phyloP scores from a whole-genome alignment of 1,140 invertebrate species.

The Calliphora vicina region DNA sequence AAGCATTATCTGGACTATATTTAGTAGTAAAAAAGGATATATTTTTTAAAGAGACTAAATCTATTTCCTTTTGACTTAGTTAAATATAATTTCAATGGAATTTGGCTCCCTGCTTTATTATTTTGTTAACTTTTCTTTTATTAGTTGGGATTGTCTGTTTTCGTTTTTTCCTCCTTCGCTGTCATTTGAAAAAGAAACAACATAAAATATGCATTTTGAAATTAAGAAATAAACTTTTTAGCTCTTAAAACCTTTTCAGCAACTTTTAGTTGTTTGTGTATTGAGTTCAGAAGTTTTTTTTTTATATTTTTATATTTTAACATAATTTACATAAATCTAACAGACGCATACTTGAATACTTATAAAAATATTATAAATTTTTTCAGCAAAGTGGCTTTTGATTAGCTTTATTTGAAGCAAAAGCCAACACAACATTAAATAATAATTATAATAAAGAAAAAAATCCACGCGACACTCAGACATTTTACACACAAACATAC shows the following conservation, averaged over 20 bases:
- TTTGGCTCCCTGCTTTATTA: background rate
- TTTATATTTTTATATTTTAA: background rate
- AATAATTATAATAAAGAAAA: slow-evolving; percentile 15
- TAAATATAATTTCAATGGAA: background rate
- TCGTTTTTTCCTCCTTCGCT: background rate
- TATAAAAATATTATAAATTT: background rate
- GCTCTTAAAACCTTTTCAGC: background rate
- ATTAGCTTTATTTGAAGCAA: slow-evolving; percentile 23
- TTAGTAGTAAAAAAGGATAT: too few species aligned
- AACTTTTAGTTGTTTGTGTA: background rate
- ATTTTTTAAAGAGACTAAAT: too few species aligned
- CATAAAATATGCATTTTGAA: slow-evolving; percentile 5
- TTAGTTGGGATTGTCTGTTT: background rate
- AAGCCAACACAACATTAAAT: slow-evolving; percentile 8
- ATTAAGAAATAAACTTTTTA: slow-evolving; percentile 7
- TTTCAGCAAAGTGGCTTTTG: slow-evolving; percentile 7
- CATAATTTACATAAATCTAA: background rate
- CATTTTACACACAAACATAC: background rate
- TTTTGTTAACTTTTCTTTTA: background rate
- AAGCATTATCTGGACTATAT: too few species aligned
- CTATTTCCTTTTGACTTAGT: background rate
- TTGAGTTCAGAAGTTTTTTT: background rate
- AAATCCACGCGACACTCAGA: background rate
- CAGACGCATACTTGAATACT: background rate
- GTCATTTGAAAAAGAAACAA: background rate